Evolutionary conservation across 2,113 vertebrate species (phyloP).

Genomic region (Pelusios castaneus): DNA sequence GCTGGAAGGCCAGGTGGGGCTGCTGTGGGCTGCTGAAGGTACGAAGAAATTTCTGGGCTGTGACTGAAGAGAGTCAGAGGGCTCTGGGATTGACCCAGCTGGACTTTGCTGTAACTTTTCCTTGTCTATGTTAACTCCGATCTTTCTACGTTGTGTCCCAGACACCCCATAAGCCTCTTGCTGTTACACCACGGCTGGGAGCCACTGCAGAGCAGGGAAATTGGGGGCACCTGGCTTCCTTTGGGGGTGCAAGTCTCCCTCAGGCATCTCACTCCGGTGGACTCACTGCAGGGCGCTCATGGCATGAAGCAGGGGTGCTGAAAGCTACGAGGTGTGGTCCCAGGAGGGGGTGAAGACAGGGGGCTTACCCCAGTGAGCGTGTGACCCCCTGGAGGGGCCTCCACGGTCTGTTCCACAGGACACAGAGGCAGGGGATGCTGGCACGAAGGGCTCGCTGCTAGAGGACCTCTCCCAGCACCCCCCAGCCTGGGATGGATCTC

Average conservation of each 20-base stretch:
- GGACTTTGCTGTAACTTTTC: background rate
- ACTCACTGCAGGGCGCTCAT: background rate
- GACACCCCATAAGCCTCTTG: no score
- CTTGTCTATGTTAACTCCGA: background rate
- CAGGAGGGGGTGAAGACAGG: background rate
- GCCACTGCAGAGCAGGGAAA: background rate
- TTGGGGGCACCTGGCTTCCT: background rate
- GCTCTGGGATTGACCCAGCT: background rate
- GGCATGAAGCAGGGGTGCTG: background rate
- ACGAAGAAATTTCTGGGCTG: background rate
- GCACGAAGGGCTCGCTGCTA: background rate
- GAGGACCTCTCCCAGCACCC: background rate
- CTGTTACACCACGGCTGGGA: background rate
- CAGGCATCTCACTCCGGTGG: no score
- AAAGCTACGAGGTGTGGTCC: background rate
- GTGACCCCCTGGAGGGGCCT: background rate
- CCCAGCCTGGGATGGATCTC: background rate
- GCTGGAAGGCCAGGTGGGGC: background rate
- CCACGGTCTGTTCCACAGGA: background rate
- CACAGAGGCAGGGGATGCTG: background rate
- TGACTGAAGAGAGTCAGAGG: background rate
- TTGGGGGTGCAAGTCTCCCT: background rate
- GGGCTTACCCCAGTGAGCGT: background rate
- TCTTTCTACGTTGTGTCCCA: background rate
- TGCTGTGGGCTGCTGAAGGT: background rate